Evolutionary conservation across 2,888 invertebrate species (phyloP).

Genomic region (Stegana nigrithorax): DNA sequence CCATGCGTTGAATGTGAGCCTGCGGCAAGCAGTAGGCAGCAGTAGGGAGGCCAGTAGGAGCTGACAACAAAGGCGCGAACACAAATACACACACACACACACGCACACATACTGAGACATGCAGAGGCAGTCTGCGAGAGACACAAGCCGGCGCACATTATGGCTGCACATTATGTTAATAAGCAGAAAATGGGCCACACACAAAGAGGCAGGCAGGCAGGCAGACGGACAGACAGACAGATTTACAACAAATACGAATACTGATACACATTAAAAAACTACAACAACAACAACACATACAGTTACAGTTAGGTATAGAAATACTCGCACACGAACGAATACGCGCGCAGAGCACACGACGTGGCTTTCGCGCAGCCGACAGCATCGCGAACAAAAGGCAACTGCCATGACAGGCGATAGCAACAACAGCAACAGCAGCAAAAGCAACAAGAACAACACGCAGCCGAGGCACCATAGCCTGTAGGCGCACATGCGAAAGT

Average conservation of each 20-base stretch:
- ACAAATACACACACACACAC: neutral
- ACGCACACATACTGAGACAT: neutral
- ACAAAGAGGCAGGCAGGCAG: neutral
- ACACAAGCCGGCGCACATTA: neutral
- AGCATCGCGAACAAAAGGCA: too few species aligned
- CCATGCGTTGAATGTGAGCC: too few species aligned
- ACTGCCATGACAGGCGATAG: too few species aligned
- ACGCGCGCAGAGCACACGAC: neutral
- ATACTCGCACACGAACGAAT: neutral
- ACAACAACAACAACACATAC: slow-evolving; percentile 20
- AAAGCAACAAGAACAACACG: neutral
- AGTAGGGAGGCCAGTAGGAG: too few species aligned
- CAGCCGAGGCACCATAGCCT: neutral
- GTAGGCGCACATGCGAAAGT: neutral
- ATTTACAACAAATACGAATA: too few species aligned
- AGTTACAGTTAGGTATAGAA: neutral
- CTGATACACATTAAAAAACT: too few species aligned
- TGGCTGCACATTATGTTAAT: slow-evolving; percentile 23
- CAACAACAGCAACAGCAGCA: too few species aligned
- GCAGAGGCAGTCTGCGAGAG: too few species aligned
- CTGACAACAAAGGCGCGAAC: neutral
- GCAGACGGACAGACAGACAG: neutral
- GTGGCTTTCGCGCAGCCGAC: too few species aligned
- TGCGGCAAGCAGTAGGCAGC: neutral
- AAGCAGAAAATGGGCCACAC: slow-evolving; percentile 18